A percentile compares a stretch with the other conserved stretches of the same genome.
Conservation (phyloP, 1,140 invertebrate genomes). For the Prorops nasuta region DNA sequence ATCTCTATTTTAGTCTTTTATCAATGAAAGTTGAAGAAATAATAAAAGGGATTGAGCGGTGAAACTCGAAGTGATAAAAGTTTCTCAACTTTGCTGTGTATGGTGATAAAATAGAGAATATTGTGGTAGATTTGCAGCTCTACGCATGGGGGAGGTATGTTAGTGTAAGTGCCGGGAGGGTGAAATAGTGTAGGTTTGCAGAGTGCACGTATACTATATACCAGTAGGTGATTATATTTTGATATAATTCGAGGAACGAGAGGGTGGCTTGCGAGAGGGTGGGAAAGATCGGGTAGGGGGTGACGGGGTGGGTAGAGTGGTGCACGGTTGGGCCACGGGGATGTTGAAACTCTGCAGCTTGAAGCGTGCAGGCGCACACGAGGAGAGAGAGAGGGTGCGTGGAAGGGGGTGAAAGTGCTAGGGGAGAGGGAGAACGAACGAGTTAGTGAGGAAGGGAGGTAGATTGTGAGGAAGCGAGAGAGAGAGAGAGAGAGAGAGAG, state of each 20-base stretch:
- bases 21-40: no score
- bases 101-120: no score
- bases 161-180: no score
- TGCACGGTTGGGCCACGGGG: conserved; percentile 12
- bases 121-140: no score
- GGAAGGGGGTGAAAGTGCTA: conserved; percentile 9
- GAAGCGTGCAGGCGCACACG: conserved; percentile 30
- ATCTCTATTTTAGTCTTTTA: no score
- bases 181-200: no score
- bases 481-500: conserved; percentile 5
- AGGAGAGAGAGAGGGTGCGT: conserved; percentile 5
- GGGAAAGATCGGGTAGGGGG: conserved; percentile 10
- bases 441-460: not conserved
- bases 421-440: conserved; percentile 17
- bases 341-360: conserved; percentile 28
- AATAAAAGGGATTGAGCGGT: no score
- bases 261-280: not conserved
- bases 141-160: no score
- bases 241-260: conserved; percentile 40
- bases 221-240: conserved; percentile 41
- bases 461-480: not conserved
- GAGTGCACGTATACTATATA: no score
- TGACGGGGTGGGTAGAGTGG: conserved; percentile 10
- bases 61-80: no score
- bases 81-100: no score